Base-by-base conservation (phyloP, 2,888 invertebrate species). In the Nephrotoma appendiculata region DNA sequence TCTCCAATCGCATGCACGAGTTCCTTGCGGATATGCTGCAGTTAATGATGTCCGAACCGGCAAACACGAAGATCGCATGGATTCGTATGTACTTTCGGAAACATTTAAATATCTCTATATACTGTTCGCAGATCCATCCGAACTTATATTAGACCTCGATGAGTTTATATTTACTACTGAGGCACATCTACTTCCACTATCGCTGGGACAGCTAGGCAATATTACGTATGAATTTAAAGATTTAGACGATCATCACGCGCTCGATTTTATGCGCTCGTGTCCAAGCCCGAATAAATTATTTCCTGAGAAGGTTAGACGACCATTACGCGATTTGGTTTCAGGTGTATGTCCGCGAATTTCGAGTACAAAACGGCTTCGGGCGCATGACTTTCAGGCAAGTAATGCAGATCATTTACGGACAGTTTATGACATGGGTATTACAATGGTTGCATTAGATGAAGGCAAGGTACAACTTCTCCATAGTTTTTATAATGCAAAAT, bases 101-200 rank as follows among this genome's bases (percentile, higher is more conserved):
- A 99, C 99, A 0, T 97, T 99, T 90, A 99, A 99, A 91, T 99
- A 99, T 91, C 93, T 99, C 9, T 99, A 95, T 92, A 93, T 99
- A 91, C 92, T 99, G 87, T 99, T 99, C 91, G 95, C 98, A 48
- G 96, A 98, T 89, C 95, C 96, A 87, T 94, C 94, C 45, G 98
- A 99, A 89, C 92, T 98, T 86, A 93, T 96, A 6, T 92, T 98
- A 15, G 95, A 97, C 90, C 91, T 98, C 86, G 96, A 97, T 90
- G 95, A 97, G 90, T 98, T 97, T 91, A 94, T 98, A 88, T 95
- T 98, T 89, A 98, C 98, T 0, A 98, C 98, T 0, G 99, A 99
- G 91, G 99, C 98, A 0, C 99, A 99, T 92, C 94, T 99, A 87
- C 92, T 99, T 89, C 99, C 99, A 5, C 93, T 99, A 1, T 95